Evolutionary conservation across 2,797 vertebrate species (phyloP).

Genomic region (Poliocrania exsul): DNA sequence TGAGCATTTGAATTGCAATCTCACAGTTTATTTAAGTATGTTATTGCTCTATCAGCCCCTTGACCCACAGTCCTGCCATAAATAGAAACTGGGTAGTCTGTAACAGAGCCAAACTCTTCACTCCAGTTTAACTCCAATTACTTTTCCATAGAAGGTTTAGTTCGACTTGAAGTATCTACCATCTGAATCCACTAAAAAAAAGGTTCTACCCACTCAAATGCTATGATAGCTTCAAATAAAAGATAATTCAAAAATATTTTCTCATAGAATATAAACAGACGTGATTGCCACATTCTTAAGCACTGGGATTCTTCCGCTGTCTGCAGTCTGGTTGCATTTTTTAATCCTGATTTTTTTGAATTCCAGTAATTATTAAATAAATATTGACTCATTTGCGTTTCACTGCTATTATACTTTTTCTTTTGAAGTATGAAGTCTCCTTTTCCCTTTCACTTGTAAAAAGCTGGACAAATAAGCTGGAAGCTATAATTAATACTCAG

Average conservation of each 20-base stretch:
- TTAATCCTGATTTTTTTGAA: conserved; percentile 52
- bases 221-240: conserved; percentile 29
- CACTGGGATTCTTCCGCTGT: background rate
- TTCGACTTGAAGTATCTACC: background rate
- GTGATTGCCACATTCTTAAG: background rate
- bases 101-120: conserved; percentile 1
- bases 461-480: conserved; percentile 8
- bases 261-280: conserved; percentile 53
- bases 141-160: background rate
- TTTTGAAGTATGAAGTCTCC: background rate
- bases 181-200: background rate
- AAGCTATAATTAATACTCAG: background rate
- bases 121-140: background rate
- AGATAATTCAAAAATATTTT: conserved; percentile 29
- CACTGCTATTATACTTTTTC: background rate
- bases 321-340: conserved; percentile 25
- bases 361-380: conserved; percentile 63
- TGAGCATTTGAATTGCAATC: conserved; percentile 50
- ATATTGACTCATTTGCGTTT: conserved; percentile 55
- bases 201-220: background rate
- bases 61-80: background rate
- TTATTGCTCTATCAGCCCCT: conserved; percentile 46
- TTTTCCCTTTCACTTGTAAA: background rate
- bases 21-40: conserved; percentile 1
- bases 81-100: background rate